Base-by-base conservation (phyloP, 2,888 invertebrate species). In the Autographa pulchrina region DNA sequence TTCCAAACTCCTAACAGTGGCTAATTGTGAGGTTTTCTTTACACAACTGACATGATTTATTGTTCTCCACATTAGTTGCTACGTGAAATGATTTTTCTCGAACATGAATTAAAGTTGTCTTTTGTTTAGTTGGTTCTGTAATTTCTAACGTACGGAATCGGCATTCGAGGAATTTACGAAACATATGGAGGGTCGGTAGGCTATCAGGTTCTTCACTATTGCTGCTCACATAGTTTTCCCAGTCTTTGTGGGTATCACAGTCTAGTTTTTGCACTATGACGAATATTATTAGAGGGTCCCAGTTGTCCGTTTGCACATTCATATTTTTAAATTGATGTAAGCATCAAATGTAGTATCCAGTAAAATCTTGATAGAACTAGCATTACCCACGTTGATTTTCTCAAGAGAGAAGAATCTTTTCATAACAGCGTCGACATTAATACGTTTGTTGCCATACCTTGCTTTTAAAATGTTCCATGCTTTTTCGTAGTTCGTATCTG, bases 121-220 rank as follows among this genome's bases (percentile, higher is more conserved):
- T 35, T n/a, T 58, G 18, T 14, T 14, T 59, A 38, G 61, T 52
- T 48, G 71, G 62, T n/a, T 43, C 20, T 16, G 81, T 43, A 13
- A 86, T 20, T 87, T 85, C n/a, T 7, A 86, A 60, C 16, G 83
- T 77, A 18, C 84, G 72, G 67, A 85, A 86, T 61, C 75, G 80
- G 0, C 70, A 35, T 70, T 85, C 78, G 14, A 85, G 56, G 70
- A 86, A 86, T 43, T 61, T 70, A 20, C 74, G 35, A 4, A 80
- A 73, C 11, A 74, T 70, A 18, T 62, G 43, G 75, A 73, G 81
- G 14, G 61, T 75, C 16, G 78, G 77, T 52, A 83, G 63, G 43
- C 70, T 62, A 8, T 79, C 74, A 13, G 56, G 41, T 59, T 74
- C 61, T 7, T 76, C 66, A 6, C 73, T 73, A 32, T 77, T 65